Conservation (phyloP, 2,113 vertebrate species). For the Poeciliopsis prolifica region DNA sequence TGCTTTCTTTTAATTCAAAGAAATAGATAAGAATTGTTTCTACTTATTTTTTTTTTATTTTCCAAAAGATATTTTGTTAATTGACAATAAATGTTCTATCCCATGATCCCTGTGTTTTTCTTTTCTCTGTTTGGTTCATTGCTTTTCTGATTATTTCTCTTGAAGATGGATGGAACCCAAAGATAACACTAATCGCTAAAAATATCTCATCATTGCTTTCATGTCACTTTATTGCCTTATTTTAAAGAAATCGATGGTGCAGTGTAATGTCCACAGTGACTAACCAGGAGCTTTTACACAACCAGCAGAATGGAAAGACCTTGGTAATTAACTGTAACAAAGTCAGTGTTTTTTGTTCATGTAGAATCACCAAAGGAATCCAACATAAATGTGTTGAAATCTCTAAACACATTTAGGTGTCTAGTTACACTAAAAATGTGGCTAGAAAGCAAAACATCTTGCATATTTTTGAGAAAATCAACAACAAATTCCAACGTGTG, state of each 20-base stretch:
- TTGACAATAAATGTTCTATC: conserved; percentile 56
- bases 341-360: not conserved
- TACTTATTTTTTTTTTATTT: conserved; percentile 21
- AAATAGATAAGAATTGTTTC: conserved; percentile 17
- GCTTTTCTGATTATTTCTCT: not conserved
- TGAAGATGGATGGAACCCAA: conserved; percentile 9
- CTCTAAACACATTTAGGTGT: too few species aligned
- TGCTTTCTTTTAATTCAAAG: conserved; percentile 2
- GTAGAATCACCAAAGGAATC: not conserved
- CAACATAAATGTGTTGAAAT: not conserved
- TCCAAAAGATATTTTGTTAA: conserved; percentile 52
- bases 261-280: conserved; percentile 25
- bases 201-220: conserved; percentile 21
- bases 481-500: too few species aligned
- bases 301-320: conserved; percentile 24
- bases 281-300: conserved; percentile 25
- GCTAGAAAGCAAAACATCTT: not conserved
- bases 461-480: not conserved
- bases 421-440: not conserved
- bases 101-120: not conserved
- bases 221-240: conserved; percentile 11
- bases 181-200: conserved; percentile 3
- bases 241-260: conserved; percentile 31
- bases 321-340: conserved; percentile 9
- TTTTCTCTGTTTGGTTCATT: conserved; percentile 1